phyloP scores from a whole-genome alignment of 1,140 invertebrate species.

The Tetragnatha versicolor region DNA sequence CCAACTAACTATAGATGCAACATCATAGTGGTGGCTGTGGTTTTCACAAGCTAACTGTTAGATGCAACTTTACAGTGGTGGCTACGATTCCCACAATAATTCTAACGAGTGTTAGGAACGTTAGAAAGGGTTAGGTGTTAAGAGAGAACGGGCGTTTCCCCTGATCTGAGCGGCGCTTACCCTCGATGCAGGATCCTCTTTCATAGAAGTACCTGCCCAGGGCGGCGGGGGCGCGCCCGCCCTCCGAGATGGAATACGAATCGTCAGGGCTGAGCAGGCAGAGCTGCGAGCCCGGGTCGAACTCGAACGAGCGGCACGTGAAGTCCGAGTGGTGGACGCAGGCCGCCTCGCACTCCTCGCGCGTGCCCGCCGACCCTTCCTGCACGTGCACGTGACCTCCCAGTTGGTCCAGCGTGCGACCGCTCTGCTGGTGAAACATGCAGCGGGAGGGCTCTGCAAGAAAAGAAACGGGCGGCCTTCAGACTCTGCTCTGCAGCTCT shows the following conservation, averaged over 20 bases:
- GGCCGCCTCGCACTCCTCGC: conserved; percentile 44
- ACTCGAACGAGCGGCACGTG: conserved; percentile 49
- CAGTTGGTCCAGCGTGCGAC: conserved; percentile 35
- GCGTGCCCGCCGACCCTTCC: conserved; percentile 9
- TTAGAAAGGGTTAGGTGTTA: too few species aligned
- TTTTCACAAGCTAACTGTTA: too few species aligned
- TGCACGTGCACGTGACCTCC: conserved; percentile 52
- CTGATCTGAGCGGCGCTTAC: conserved; percentile 48
- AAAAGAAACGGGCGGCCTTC: conserved; percentile 23
- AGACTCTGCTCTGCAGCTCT: not conserved
- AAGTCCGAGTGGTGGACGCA: conserved; percentile 47
- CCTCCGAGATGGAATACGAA: conserved; percentile 39
- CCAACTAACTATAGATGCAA: too few species aligned
- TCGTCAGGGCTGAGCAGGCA: conserved; percentile 54
- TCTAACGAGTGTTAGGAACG: too few species aligned
- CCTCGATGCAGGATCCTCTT: conserved; percentile 56
- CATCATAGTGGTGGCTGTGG: too few species aligned
- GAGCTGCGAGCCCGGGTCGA: conserved; percentile 20
- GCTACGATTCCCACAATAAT: too few species aligned
- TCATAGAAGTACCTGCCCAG: conserved; percentile 48
- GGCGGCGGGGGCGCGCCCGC: not conserved
- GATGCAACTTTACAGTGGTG: too few species aligned
- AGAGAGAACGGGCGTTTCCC: too few species aligned
- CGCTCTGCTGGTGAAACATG: conserved; percentile 41
- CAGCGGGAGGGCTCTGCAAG: conserved; percentile 49